phyloP scores from a whole-genome alignment of 2,888 invertebrate species.

The Allolobophora icterica region DNA sequence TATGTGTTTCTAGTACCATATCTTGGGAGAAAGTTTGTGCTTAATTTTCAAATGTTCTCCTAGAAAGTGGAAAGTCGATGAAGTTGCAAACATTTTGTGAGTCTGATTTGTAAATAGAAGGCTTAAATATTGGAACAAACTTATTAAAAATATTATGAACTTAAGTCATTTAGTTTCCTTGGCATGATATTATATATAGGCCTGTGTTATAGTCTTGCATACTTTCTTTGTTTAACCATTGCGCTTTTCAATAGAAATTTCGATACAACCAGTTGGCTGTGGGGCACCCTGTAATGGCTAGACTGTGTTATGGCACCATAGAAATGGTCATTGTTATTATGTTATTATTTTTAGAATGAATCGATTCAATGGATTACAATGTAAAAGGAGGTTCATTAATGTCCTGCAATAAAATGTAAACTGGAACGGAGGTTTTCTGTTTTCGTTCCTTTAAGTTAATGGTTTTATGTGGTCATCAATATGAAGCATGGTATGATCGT shows the following conservation, averaged over 20 bases:
- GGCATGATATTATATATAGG: not conserved
- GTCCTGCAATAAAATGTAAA: not conserved
- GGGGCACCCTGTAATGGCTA: too few relatives aligned
- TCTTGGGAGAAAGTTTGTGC: not conserved
- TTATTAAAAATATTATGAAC: not conserved
- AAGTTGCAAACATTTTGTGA: not conserved
- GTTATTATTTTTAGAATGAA: too few relatives aligned
- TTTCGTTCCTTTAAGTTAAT: not conserved
- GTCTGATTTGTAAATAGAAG: not conserved
- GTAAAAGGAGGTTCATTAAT: not conserved
- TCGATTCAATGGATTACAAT: not conserved
- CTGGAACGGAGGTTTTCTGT: not conserved
- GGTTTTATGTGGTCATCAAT: not conserved
- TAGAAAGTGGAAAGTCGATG: not conserved
- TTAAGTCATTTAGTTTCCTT: not conserved
- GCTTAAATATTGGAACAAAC: not conserved
- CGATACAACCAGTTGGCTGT: too few relatives aligned
- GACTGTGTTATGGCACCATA: too few relatives aligned
- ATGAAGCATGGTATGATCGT: not conserved
- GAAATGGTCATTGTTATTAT: too few relatives aligned
- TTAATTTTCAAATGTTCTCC: not conserved
- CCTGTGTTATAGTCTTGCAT: not conserved
- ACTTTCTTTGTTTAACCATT: too few relatives aligned
- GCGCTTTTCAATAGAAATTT: not conserved
- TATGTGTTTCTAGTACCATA: not conserved